Conservation (phyloP, 2,888 invertebrate genomes). For the Panopea generosa region DNA sequence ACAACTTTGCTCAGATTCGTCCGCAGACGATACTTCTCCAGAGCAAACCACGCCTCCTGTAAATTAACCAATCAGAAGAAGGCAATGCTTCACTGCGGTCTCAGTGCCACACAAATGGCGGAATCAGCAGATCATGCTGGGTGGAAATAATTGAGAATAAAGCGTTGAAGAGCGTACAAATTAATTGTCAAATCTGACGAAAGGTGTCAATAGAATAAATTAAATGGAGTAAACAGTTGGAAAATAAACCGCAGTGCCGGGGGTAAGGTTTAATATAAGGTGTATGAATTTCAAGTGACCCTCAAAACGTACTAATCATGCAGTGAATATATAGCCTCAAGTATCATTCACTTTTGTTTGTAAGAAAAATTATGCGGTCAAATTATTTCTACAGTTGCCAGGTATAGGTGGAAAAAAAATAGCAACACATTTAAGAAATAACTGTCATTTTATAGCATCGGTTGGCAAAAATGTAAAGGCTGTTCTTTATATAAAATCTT, state of each 20-base stretch:
- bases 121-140: slow-evolving; percentile 7
- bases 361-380: slow-evolving; percentile 40
- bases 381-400: slow-evolving; percentile 18
- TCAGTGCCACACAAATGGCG: slow-evolving; percentile 16
- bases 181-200: slow-evolving; percentile 67
- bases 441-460: too few species aligned
- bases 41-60: slow-evolving; percentile 58
- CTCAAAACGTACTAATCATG: slow-evolving; percentile 44
- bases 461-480: too few species aligned
- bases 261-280: slow-evolving; percentile 51
- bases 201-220: slow-evolving; percentile 66
- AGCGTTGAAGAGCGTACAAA: slow-evolving; percentile 68
- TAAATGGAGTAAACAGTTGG: slow-evolving; percentile 57
- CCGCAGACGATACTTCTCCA: slow-evolving; percentile 49
- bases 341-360: slow-evolving; percentile 41
- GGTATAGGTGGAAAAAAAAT: background rate
- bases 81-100: background rate
- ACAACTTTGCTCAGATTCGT: slow-evolving; percentile 42
- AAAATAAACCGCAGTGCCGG: slow-evolving; percentile 49
- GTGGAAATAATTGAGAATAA: slow-evolving; percentile 37
- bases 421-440: too few species aligned
- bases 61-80: slow-evolving; percentile 48
- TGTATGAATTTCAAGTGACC: slow-evolving; percentile 67
- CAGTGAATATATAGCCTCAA: slow-evolving; percentile 13
- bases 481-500: too few species aligned